Base-by-base conservation (phyloP, 2,888 invertebrate species). In the Leucophenga montana region DNA sequence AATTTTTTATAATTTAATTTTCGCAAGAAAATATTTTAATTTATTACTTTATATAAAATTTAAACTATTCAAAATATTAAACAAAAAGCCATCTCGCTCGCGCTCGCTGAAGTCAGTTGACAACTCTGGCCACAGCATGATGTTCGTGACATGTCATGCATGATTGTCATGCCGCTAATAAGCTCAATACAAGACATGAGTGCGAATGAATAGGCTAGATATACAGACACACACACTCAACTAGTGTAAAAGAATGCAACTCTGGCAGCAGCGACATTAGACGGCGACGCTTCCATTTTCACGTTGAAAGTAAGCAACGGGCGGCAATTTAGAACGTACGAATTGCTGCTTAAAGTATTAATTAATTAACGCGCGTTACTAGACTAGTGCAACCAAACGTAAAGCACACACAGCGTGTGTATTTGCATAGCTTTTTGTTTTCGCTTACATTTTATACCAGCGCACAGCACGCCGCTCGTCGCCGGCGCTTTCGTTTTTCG, bases 401-500 rank as follows among this genome's bases (percentile, higher is more conserved):
- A 56, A 18, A 31, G 4, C 0, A 14, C 9, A 14, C 53, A 20
- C 33, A 65, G 48, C 48, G 64, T 68, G 33, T 20, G 31, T 39
- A 39, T 39, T 39, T 39, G 39, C 8, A 8, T 8, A 8, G 39
- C 9, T 54, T 54, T 54, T 22, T 20, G 50, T 71, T 74, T 73
- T 70, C 69, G 73, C 73, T 72, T 61, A 66, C 53, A 8, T 33
- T 33, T 33, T 33, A n/a, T n/a, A n/a, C 27, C 27, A 27, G 27
- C 27, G 39, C 39, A 39, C 1, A 8, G 65, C 83, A 81, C 84
- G 78, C 83, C 76, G 81, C 79, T 78, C 71, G 83, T 80, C 39
- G 61, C 61, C 20, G 18, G 39, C 33, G 44, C 61, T 39, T 18
- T 39, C 61, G 61, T 33, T 39, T 61, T n/a, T n/a, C n/a, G n/a